phyloP scores from a whole-genome alignment of 1,140 invertebrate genomes.

The Branchinecta lindahli region DNA sequence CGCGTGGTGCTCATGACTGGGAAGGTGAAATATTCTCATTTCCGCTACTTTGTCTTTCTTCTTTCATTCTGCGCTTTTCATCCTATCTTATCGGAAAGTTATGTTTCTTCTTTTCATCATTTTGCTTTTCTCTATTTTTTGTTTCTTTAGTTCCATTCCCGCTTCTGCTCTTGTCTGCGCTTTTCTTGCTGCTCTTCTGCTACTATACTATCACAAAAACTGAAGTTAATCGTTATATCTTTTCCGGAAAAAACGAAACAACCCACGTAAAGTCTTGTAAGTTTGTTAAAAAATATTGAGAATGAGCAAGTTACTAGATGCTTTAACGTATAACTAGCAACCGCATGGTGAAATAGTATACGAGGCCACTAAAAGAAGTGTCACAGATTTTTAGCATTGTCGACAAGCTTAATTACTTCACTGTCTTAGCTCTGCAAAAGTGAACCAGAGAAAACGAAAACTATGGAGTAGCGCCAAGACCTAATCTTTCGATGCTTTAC shows the following conservation, averaged over 20 bases:
- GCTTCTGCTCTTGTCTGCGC: constrained; percentile 2
- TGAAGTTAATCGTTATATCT: neutral
- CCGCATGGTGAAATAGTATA: too few species aligned
- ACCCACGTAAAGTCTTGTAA: too few species aligned
- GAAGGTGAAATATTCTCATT: neutral
- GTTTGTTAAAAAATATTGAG: too few species aligned
- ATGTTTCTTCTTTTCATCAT: neutral
- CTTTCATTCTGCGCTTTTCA: neutral
- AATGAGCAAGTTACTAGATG: too few species aligned
- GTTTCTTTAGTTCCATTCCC: neutral
- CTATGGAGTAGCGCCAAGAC: too few species aligned
- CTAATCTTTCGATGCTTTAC: too few species aligned
- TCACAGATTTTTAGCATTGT: too few species aligned
- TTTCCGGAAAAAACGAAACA: neutral
- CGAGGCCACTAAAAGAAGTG: too few species aligned
- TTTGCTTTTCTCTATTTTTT: neutral
- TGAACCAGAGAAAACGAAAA: too few species aligned
- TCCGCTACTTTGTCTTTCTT: constrained; percentile 3
- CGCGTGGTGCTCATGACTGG: neutral
- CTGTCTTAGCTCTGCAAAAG: too few species aligned
- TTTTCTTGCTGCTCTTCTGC: neutral
- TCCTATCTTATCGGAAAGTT: constrained; percentile 9
- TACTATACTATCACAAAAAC: neutral
- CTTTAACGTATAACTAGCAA: too few species aligned
- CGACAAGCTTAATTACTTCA: too few species aligned